Evolutionary conservation across 2,888 invertebrate species (phyloP), one percentile per base, ranked within the genome.

Genomic region (Drosophila mulleri): DNA sequence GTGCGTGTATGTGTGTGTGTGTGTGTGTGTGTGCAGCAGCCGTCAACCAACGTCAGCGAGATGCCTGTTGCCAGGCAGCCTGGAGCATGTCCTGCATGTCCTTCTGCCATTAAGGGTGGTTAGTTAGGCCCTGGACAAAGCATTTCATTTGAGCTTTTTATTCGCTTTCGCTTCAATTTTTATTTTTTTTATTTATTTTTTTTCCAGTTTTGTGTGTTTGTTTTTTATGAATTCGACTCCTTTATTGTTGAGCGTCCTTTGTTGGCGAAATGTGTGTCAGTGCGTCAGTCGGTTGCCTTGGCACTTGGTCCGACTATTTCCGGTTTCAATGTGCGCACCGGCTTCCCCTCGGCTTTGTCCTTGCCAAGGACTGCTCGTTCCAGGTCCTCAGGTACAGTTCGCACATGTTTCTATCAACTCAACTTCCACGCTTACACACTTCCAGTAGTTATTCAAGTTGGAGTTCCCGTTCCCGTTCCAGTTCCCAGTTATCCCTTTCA

Each of bases 231-330:
- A 72, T 72, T 80, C 64, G 68, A 78, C 78, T 78, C 73, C 60
- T 75, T 68, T 82, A 54, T 63, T 70, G 65, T 52, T 67, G 58
- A 18, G 59, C 58, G 85, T 83, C 84, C 87, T 87, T 87, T 89
- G 90, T 89, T 82, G 52, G 80, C 70, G 66, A 78, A 87, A 87
- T 87, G 86, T 87, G 86, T 90, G 86, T 87, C 86, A 86, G 86
- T 90, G 78, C 90, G 86, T 87, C 86, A 87, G 89, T 85, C 84
- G 84, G 90, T 85, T 89, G 84, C 80, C 77, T 70, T 50, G 82
- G 84, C 87, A 86, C 90, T 86, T 90, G 89, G 89, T 89, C 74
- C 75, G 82, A 89, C 89, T 88, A 88, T 90, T 90, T 87, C 86
- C 86, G 86, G 86, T 90, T 90, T 90, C 70, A 75, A 83, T 88